Percentiles rank a stretch among this genome's conserved stretches.
Conservation (phyloP, 2,888 invertebrate species). For the Limulus polyphemus region DNA sequence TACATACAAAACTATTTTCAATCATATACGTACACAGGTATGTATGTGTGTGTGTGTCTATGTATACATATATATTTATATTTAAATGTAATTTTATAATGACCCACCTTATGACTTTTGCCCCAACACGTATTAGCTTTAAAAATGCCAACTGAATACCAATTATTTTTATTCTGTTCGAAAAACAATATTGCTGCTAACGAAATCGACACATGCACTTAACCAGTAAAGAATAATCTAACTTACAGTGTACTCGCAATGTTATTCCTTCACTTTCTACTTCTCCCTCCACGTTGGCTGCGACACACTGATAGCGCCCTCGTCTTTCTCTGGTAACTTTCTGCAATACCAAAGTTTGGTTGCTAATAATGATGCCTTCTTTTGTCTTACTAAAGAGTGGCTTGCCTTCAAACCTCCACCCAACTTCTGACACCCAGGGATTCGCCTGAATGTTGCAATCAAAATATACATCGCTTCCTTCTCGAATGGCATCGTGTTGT, state of each 20-base stretch:
- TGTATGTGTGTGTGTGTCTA: too few species aligned
- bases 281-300: slow-evolving; percentile 28
- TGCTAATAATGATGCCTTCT: slow-evolving; percentile 27
- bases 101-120: too few species aligned
- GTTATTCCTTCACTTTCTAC: slow-evolving; percentile 27
- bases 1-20: too few species aligned
- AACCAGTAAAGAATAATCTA: too few species aligned
- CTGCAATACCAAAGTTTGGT: slow-evolving; percentile 29
- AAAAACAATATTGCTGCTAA: too few species aligned
- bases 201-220: too few species aligned
- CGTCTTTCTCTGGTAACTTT: slow-evolving; percentile 27
- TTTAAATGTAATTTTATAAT: too few species aligned
- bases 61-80: too few species aligned
- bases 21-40: too few species aligned
- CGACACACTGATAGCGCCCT: slow-evolving; percentile 28
- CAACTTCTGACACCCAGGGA: slow-evolving; percentile 67
- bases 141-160: too few species aligned
- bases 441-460: slow-evolving; percentile 83
- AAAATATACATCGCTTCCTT: slow-evolving; percentile 83
- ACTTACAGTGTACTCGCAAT: slow-evolving; percentile 29
- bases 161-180: too few species aligned
- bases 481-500: slow-evolving; percentile 74
- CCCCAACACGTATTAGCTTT: too few species aligned
- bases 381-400: slow-evolving; percentile 24
- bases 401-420: slow-evolving; percentile 46